Conservation (phyloP, 2,888 invertebrate genomes). For the Thyatira batis region DNA sequence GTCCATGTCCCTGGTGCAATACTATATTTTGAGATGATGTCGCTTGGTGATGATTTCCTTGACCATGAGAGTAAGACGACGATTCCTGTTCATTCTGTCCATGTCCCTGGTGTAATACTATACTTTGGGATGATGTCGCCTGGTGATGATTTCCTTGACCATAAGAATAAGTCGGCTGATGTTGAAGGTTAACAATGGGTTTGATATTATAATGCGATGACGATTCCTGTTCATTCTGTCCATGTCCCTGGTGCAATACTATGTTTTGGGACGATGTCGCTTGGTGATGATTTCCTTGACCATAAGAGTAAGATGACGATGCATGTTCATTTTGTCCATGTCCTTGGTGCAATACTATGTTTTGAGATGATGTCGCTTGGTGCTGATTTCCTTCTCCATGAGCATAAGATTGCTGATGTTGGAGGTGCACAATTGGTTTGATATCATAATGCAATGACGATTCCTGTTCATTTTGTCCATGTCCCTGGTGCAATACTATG, state of each 20-base stretch:
- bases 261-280: too few relatives aligned
- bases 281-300: constrained; percentile 22
- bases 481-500: constrained; percentile 17
- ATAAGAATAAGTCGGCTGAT: too few relatives aligned
- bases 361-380: constrained; percentile 7
- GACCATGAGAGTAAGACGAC: too few relatives aligned
- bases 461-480: background rate
- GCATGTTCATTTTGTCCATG: constrained; percentile 17
- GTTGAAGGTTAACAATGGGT: too few relatives aligned
- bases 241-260: constrained; percentile 6
- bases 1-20: too few relatives aligned
- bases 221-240: background rate
- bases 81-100: too few relatives aligned
- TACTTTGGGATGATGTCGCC: too few relatives aligned
- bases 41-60: too few relatives aligned
- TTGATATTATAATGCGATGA: too few relatives aligned
- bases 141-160: too few relatives aligned
- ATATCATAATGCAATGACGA: background rate
- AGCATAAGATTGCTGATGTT: background rate
- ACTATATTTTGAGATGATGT: too few relatives aligned
- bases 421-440: background rate
- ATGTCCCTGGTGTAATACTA: too few relatives aligned
- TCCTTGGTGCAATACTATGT: constrained; percentile 19
- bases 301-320: constrained; percentile 16
- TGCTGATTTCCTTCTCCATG: constrained; percentile 1